Percentiles rank a stretch among this genome's conserved stretches.
These are phyloP conservation scores for Holotrichia oblita DNA, from an alignment of 1,140 invertebrate species.

Conservation along the genomic window DNA sequence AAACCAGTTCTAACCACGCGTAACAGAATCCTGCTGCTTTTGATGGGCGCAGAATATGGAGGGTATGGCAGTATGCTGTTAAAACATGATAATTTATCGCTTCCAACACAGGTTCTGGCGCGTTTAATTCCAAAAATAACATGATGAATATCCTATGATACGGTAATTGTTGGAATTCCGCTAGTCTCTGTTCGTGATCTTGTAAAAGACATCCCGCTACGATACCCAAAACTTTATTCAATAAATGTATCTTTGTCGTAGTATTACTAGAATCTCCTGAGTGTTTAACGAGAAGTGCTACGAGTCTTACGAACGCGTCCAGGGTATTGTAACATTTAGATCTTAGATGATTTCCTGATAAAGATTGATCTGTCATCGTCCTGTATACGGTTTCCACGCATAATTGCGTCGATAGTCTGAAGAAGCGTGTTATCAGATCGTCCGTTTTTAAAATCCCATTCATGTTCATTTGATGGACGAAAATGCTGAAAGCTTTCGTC, in stretches of 20 bases:
- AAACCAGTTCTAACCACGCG: slow-evolving; percentile 97
- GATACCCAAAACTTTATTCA: slow-evolving; percentile 97
- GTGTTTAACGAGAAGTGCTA: slow-evolving; percentile 96
- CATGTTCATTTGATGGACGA: slow-evolving; percentile 96
- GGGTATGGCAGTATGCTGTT: slow-evolving; percentile 90
- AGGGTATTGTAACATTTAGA: slow-evolving; percentile 96
- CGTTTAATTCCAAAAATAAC: slow-evolving; percentile 96
- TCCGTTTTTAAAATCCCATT: slow-evolving; percentile 98
- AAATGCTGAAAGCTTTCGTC: slow-evolving; percentile 92
- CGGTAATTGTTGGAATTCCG: slow-evolving; percentile 95
- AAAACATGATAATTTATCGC: slow-evolving; percentile 91
- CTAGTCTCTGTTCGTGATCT: slow-evolving; percentile 88
- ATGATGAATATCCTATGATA: slow-evolving; percentile 98
- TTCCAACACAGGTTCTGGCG: slow-evolving; percentile 91
- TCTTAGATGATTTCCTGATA: slow-evolving; percentile 68
- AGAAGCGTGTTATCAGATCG: slow-evolving; percentile 96
- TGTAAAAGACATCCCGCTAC: slow-evolving; percentile 93
- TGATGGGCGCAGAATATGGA: slow-evolving; percentile 92
- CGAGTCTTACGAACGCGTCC: slow-evolving; percentile 94
- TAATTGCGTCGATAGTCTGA: slow-evolving; percentile 95
- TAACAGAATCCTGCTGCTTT: slow-evolving; percentile 97
- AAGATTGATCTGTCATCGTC: slow-evolving; percentile 64
- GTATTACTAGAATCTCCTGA: slow-evolving; percentile 88
- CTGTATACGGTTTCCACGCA: slow-evolving; percentile 96
- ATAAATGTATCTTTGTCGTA: slow-evolving; percentile 93